Percentiles rank a stretch among this genome's conserved stretches.
These are phyloP conservation scores for Drosophila repletoides DNA, from an alignment of 1,140 invertebrate species.

Conservation along the genomic window DNA sequence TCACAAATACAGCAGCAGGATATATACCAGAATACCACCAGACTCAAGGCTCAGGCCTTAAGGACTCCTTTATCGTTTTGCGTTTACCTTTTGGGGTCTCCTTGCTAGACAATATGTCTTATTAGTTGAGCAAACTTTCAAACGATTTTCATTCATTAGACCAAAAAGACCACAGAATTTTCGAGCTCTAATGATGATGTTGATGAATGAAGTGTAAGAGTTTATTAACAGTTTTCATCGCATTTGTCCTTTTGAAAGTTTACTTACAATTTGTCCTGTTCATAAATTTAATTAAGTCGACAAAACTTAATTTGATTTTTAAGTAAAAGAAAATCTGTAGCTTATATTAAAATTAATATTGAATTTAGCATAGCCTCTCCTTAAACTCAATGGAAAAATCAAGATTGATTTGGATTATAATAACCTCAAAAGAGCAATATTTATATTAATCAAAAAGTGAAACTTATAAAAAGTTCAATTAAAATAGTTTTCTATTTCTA, in stretches of 20 bases:
- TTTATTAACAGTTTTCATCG: conserved; percentile 43
- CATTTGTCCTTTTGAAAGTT: conserved; percentile 8
- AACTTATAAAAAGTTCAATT: too few relatives aligned
- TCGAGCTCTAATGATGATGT: conserved; percentile 58
- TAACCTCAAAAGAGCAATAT: too few relatives aligned
- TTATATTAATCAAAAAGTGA: too few relatives aligned
- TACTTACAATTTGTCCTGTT: neutral
- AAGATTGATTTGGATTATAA: too few relatives aligned
- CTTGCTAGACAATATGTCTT: conserved; percentile 69
- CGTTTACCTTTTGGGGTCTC: conserved; percentile 35
- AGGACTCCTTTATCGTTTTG: conserved; percentile 27
- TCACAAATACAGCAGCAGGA: conserved; percentile 13
- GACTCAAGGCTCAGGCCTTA: conserved; percentile 15
- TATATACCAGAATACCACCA: neutral
- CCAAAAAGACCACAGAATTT: conserved; percentile 43
- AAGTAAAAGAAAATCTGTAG: too few relatives aligned
- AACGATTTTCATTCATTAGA: conserved; percentile 68
- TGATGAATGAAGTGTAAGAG: conserved; percentile 49
- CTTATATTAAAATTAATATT: too few relatives aligned
- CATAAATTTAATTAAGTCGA: too few relatives aligned
- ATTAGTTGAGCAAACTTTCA: conserved; percentile 62
- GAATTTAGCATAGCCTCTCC: too few relatives aligned
- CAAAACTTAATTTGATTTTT: too few relatives aligned
- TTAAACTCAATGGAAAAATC: too few relatives aligned
- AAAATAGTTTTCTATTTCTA: too few relatives aligned